Percentiles rank a stretch among this genome's conserved stretches.
Conservation (phyloP, 2,797 vertebrate genomes). For the Lepidocolaptes lacrymiger region DNA sequence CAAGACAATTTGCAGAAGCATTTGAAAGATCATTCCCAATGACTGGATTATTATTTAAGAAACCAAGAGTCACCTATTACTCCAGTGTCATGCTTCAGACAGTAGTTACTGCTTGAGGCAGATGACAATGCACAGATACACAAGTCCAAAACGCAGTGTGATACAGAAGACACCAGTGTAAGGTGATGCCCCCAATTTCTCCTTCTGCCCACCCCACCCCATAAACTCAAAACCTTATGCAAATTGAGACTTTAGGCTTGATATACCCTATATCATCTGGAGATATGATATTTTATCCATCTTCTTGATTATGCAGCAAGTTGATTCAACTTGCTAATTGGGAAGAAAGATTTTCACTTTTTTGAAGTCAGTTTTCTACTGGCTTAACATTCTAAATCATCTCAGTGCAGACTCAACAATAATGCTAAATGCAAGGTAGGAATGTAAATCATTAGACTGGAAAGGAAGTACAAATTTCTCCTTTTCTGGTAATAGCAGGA, state of each 20-base stretch:
- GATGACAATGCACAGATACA: not conserved
- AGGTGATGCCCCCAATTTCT: not conserved
- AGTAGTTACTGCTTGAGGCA: not conserved
- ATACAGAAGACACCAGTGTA: not conserved
- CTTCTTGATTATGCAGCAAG: not conserved
- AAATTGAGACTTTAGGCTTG: not conserved
- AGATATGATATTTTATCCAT: not conserved
- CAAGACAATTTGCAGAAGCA: not conserved
- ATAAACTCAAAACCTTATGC: not conserved
- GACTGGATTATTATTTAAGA: not conserved
- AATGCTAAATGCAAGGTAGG: not conserved
- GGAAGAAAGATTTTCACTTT: not conserved
- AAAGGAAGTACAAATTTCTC: not conserved
- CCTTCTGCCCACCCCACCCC: not conserved
- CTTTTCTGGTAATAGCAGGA: not conserved
- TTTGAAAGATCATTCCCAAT: not conserved
- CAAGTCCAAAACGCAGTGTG: not conserved
- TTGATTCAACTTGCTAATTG: not conserved
- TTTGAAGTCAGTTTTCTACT: not conserved
- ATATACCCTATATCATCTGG: not conserved
- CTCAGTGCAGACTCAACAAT: not conserved
- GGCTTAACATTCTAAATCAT: not conserved
- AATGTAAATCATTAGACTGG: not conserved
- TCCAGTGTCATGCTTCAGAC: not conserved
- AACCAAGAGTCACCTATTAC: not conserved